Base-by-base conservation (phyloP, 2,113 vertebrate species). In the Otis tarda region DNA sequence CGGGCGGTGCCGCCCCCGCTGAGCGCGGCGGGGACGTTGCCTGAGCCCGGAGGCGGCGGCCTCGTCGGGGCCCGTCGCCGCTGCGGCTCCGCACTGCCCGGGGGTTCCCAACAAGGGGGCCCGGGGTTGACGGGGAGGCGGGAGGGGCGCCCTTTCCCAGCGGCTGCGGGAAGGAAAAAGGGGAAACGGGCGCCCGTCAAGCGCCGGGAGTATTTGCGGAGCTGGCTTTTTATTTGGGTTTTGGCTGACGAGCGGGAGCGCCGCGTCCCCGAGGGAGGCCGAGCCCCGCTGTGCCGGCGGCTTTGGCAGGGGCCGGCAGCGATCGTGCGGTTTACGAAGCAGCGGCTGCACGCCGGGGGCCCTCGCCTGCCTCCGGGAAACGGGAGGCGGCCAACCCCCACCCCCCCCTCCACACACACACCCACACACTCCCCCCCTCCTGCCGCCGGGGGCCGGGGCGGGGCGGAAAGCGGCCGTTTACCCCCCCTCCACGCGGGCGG, bases 261-360 rank as follows among this genome's bases (percentile, higher is more conserved):
- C 78, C 47, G 67, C 27, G 37, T 43, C 41, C 69, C 75, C 52
- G 85, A 43, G 49, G 78, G 55, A 87, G 75, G 79, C 84, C 65
- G 71, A 86, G 71, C 65, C 81, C 94, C 56, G 76, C 84, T 55
- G 76, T 69, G 84, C 80, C 92, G 84, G 92, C 70, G 89, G 94
- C 92, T 95, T 95, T 95, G 94, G 94, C 94, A 89, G 14, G 43
- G 80, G 19, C 53, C 9, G 61, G 53, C 91, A 68, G 84, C 81
- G 31, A 45, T 33, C 76, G 76, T 24, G 94, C 74, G 84, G 45
- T 86, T 74, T 57, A 91, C 84, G 24, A 23, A 77, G 91, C 88
- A 41, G 83, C 63, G 87, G 91, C 83, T 13, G 83, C 87, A 43
- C 45, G 68, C 74, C 28, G 74, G 85, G 65, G 61, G 35, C 27